These are phyloP conservation scores for Hexactinellida sp. DNA, from an alignment of 37 sponge, comb jelly and placozoan genomes.

Conservation along the genomic window DNA sequence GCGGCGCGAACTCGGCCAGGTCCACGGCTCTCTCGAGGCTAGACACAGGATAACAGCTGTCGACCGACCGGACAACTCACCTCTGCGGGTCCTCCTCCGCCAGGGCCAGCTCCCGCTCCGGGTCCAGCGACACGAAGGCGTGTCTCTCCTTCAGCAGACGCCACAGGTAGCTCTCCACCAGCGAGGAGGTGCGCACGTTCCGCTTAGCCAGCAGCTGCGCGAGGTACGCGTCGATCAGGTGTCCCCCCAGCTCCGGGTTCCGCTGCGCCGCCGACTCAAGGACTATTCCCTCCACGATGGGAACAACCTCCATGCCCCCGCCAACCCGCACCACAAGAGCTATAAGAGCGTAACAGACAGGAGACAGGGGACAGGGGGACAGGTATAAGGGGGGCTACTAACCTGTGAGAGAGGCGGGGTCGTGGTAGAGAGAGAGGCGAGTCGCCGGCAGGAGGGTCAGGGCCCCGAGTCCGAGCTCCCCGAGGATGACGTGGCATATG, in stretches of 20 bases:
- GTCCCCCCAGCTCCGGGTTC: slow-evolving; percentile 1
- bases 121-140: slow-evolving; percentile 20
- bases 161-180: not conserved
- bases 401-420: not conserved
- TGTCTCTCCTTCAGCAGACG: slow-evolving; percentile 22
- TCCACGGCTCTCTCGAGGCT: not conserved
- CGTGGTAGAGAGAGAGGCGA: slow-evolving; percentile 3
- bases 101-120: not conserved
- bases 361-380: not conserved
- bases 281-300: not conserved
- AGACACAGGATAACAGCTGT: not conserved
- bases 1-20: not conserved
- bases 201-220: not conserved
- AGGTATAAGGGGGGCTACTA: not conserved
- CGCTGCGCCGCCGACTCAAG: not conserved
- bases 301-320: not conserved
- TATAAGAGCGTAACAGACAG: not conserved
- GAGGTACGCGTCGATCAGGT: not conserved
- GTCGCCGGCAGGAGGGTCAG: not conserved
- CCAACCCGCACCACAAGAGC: not conserved
- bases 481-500: not conserved
- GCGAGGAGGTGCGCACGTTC: not conserved
- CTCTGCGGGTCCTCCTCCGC: not conserved
- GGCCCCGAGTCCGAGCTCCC: not conserved
- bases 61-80: not conserved